phyloP scores from a whole-genome alignment of 2,797 vertebrate species.

The Enteromius afrohamiltoni region DNA sequence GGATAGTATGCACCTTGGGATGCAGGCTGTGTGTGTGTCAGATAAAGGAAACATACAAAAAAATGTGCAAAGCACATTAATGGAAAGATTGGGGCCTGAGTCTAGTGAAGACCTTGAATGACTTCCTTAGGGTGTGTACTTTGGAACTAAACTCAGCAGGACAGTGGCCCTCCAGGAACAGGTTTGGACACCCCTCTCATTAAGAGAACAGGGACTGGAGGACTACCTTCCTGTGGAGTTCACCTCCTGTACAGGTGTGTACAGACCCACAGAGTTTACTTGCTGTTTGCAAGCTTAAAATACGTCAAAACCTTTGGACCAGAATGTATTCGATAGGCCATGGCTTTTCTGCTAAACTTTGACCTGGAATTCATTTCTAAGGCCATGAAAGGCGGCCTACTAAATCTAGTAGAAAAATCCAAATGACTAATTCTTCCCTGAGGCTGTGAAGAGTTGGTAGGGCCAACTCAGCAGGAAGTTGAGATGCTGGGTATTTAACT shows the following conservation, averaged over 20 bases:
- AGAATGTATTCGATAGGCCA: neutral
- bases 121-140: neutral
- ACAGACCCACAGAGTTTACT: neutral
- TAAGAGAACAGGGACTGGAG: neutral
- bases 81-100: neutral
- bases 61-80: no score
- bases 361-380: neutral
- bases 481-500: neutral
- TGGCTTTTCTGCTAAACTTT: neutral
- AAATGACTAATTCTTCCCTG: neutral
- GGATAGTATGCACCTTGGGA: no score
- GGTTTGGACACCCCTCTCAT: neutral
- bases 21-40: no score
- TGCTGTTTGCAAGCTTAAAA: neutral
- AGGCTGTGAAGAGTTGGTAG: neutral
- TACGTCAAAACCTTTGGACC: neutral
- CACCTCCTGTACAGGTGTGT: neutral
- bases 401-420: neutral
- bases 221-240: no score
- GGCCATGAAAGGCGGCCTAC: neutral
- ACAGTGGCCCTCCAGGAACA: neutral
- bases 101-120: neutral
- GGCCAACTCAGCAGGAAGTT: constrained; percentile 1
- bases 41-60: no score
- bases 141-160: neutral